Conservation (phyloP, 2,797 vertebrate genomes). For the Columba guinea region DNA sequence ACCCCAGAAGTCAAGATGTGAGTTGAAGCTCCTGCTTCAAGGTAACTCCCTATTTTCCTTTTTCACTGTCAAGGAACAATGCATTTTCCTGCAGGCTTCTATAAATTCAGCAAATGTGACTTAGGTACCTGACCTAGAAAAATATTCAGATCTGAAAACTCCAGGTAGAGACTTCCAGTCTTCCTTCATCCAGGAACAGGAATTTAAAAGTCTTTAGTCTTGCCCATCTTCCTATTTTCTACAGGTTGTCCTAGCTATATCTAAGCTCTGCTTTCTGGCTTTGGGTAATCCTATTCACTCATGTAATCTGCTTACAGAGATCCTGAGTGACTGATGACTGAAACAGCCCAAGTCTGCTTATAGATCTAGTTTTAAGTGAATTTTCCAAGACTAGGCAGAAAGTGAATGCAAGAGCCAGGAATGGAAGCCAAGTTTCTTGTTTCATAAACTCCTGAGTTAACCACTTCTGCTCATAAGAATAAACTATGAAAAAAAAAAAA, state of each 20-base stretch:
- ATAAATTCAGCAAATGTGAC: not conserved
- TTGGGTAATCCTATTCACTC: not conserved
- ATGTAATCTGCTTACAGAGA: not conserved
- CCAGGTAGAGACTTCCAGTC: not conserved
- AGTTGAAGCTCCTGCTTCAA: not conserved
- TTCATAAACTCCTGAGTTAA: constrained; percentile 45
- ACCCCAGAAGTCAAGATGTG: not conserved
- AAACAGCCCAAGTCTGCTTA: not conserved
- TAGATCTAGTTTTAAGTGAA: not conserved
- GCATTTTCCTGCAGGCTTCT: not conserved
- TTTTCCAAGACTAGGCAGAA: constrained; percentile 13
- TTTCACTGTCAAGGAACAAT: not conserved
- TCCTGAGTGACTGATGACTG: not conserved
- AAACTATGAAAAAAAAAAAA: not conserved
- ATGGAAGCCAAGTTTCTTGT: constrained; percentile 38
- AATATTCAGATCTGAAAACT: not conserved
- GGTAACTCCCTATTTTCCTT: accelerated
- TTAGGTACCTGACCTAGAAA: not conserved
- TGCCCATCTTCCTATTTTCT: not conserved
- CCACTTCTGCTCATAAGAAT: constrained; percentile 2
- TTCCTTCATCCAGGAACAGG: not conserved
- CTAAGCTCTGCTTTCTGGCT: not conserved
- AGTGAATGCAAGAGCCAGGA: not conserved
- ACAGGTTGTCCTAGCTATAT: not conserved
- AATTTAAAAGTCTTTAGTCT: not conserved